Base-by-base conservation (phyloP, 2,888 invertebrate genomes). In the Drosophila peninsularis region DNA sequence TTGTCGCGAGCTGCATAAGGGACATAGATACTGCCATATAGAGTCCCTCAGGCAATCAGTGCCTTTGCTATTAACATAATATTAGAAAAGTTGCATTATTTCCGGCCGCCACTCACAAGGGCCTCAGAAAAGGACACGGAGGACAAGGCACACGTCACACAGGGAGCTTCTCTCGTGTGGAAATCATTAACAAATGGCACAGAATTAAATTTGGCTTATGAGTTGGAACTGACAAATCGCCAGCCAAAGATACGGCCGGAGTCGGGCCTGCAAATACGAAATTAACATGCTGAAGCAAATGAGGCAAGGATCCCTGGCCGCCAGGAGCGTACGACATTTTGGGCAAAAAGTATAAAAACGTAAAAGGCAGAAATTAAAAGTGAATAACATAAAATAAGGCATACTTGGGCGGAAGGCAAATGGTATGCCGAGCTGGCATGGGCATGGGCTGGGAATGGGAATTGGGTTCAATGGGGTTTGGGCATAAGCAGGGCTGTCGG, bases 181-280 rank as follows among this genome's bases (percentile, higher is more conserved):
- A 85, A 90, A 88, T 91, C 77, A 78, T 76, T 80, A 88, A 90
- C 87, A 91, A 91, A 91, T 91, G 89, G 86, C 78, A 73, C 69
- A 73, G 85, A 89, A 91, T 91, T 90, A 91, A 91, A 83, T 84
- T 77, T 90, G 90, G 88, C 90, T 90, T 90, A 91, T 91, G 91
- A 90, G 83, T 88, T 90, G 90, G 90, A 90, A 90, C 90, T 88
- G 82, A 81, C 85, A 84, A 82, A 83, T 83, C 81, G 86, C 54
- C 90, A 84, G 80, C 81, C 42, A 39, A 9, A 32, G 58, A 57
- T 54, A 57, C 56, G 45, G 50, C 44, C n/a, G n/a, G n/a, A n/a
- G n/a, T n/a, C n/a, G n/a, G n/a, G 36, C 41, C 19, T 47, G n/a
- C n/a, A n/a, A n/a, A 74, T 62, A 64, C 67, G 32, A 80, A 84